Evolutionary conservation across 2,113 vertebrate genomes (phyloP), one percentile per base, ranked within the genome.

Genomic region (Hippotragus niger): DNA sequence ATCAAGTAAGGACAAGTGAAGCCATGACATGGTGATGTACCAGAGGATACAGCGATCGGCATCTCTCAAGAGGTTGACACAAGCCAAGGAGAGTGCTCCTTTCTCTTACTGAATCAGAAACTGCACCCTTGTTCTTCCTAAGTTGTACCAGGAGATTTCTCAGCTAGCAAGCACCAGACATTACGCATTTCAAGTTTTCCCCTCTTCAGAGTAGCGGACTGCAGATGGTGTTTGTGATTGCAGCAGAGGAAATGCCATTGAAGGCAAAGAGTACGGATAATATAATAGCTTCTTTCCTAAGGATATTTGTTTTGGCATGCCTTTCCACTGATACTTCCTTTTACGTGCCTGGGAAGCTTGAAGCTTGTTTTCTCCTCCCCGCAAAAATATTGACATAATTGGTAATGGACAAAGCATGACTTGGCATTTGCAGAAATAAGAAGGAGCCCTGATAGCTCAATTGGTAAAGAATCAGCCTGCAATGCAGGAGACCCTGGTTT

Each of bases 351-450:
- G 76, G 33, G 80, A 97, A 94, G 50, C 27, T 94, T 89, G 31
- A 81, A 88, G 45, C 25, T 81, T 50, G 67, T 92, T 90, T 74
- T 31, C 40, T 40, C 47, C 11, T 71, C 45, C 27, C 53, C 60
- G 50, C 31, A 94, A 96, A 96, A 97, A 82, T 92, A 93, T 33
- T 82, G 57, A 78, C 92, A 95, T 88, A 86, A 58, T 86, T 95
- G 83, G 23, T 89, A 89, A 97, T 94, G 45, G 57, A 78, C 45
- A 97, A 97, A 94, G 52, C 7, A 87, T 87, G 83, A 93, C 40
- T 95, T 93, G 91, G 67, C 50, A 95, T 62, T 97, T 96, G 67
- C 29, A 94, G 58, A 62, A 58, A 27, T 40, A 55, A 95, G 57
- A 27, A 58, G 14, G 60, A 33, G 29, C 31, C 31, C 60, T 62